These are phyloP conservation scores for Drosophila biarmipes DNA, from an alignment of 1,140 invertebrate species.

Conservation along the genomic window DNA sequence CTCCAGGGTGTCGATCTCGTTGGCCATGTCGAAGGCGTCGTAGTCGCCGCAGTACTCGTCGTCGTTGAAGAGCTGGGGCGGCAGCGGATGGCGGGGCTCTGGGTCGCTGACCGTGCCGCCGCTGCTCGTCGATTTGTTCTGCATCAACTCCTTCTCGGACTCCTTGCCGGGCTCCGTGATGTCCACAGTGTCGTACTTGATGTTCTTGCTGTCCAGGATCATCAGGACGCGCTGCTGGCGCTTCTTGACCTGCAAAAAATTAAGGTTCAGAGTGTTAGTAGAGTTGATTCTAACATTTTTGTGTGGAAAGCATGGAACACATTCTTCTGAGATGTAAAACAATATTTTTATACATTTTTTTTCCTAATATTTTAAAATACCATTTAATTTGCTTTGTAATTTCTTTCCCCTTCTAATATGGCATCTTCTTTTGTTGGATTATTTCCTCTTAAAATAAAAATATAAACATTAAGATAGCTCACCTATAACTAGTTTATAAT, in stretches of 20 bases:
- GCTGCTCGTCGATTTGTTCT: constrained; percentile 92
- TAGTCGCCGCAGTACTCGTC: constrained; percentile 97
- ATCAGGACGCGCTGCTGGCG: constrained; percentile 95
- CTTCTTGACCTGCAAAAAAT: constrained; percentile 93
- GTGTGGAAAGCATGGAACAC: too few species aligned
- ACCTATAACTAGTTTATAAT: neutral
- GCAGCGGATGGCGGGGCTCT: constrained; percentile 88
- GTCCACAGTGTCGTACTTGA: constrained; percentile 95
- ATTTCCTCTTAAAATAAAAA: neutral
- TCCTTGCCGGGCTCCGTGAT: constrained; percentile 96
- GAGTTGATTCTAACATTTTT: too few species aligned
- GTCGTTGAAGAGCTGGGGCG: constrained; percentile 97
- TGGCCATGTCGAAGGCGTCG: constrained; percentile 95
- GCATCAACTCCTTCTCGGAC: constrained; percentile 96
- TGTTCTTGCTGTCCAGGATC: constrained; percentile 95
- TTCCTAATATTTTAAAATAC: too few species aligned
- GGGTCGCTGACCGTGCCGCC: constrained; percentile 88
- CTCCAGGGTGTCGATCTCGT: constrained; percentile 95
- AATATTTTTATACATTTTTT: too few species aligned
- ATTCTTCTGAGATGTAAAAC: too few species aligned
- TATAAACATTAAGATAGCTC: neutral
- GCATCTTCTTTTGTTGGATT: too few species aligned
- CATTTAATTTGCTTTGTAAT: too few species aligned
- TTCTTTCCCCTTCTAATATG: too few species aligned
- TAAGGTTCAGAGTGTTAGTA: too few species aligned